Conservation (phyloP, 2,797 vertebrate species). For the Tragelaphus eurycerus region DNA sequence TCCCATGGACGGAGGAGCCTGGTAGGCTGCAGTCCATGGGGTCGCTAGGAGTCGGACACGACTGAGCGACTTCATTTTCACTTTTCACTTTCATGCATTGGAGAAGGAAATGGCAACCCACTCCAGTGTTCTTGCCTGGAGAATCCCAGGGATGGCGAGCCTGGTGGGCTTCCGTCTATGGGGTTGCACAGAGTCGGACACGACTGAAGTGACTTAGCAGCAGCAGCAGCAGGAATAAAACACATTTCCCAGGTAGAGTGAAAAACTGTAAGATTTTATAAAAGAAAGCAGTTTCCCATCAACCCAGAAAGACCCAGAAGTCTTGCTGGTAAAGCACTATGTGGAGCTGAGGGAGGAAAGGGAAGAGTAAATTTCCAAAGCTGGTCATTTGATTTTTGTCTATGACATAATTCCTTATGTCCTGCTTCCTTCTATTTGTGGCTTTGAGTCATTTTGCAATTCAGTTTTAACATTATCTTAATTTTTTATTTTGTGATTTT, state of each 20-base stretch:
- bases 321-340: neutral
- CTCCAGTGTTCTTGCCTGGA: too few relatives aligned
- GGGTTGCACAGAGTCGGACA: too few relatives aligned
- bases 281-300: conserved; percentile 85
- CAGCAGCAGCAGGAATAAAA: conserved; percentile 80
- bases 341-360: neutral
- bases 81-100: too few relatives aligned
- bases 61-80: too few relatives aligned
- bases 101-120: too few relatives aligned
- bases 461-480: neutral
- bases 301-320: neutral
- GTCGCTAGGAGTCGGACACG: too few relatives aligned
- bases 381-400: neutral
- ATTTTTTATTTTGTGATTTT: conserved; percentile 12
- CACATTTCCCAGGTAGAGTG: conserved; percentile 91
- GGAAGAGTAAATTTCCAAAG: neutral
- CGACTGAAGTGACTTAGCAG: too few relatives aligned
- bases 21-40: too few relatives aligned
- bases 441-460: neutral
- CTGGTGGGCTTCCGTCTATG: too few relatives aligned
- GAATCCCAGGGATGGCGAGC: too few relatives aligned
- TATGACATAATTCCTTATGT: neutral
- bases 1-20: too few relatives aligned
- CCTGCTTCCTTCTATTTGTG: neutral
- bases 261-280: conserved; percentile 89